Evolutionary conservation across 92 coral and sea anemone species (phyloP).

Genomic region (Actinostola sp.): DNA sequence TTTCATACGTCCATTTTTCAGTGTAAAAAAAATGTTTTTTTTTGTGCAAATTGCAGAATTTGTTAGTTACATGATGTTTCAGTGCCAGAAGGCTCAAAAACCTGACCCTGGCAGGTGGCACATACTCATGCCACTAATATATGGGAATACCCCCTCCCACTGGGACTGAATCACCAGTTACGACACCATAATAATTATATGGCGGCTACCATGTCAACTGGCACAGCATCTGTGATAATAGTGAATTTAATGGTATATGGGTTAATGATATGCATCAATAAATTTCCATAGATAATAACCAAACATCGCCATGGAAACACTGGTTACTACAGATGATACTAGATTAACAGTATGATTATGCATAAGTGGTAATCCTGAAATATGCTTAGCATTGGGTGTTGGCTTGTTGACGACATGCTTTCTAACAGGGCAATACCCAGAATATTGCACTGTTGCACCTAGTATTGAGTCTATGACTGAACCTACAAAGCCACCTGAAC

Average conservation of each 20-base stretch:
- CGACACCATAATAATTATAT: no score
- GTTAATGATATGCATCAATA: slow-evolving; percentile 15
- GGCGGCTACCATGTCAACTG: no score
- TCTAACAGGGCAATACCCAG: slow-evolving; percentile 84
- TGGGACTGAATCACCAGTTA: no score
- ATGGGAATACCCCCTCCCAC: no score
- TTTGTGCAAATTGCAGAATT: no score
- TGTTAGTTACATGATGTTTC: no score
- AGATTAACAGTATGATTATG: slow-evolving; percentile 94
- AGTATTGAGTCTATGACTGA: slow-evolving; percentile 87
- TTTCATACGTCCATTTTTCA: no score
- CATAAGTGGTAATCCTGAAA: slow-evolving; percentile 79
- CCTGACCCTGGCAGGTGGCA: no score
- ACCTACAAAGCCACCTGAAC: slow-evolving; percentile 88
- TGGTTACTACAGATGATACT: slow-evolving; percentile 75
- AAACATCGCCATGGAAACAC: slow-evolving; percentile 75
- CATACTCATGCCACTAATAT: no score
- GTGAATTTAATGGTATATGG: neutral
- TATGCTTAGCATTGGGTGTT: slow-evolving; percentile 68
- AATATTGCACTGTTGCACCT: slow-evolving; percentile 95
- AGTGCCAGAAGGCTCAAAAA: no score
- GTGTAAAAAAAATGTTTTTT: no score
- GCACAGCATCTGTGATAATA: no score
- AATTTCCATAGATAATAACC: slow-evolving; percentile 89
- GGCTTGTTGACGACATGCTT: slow-evolving; percentile 85